Evolutionary conservation across 2,888 invertebrate species (phyloP).

Genomic region (Cantharis flavilabris): DNA sequence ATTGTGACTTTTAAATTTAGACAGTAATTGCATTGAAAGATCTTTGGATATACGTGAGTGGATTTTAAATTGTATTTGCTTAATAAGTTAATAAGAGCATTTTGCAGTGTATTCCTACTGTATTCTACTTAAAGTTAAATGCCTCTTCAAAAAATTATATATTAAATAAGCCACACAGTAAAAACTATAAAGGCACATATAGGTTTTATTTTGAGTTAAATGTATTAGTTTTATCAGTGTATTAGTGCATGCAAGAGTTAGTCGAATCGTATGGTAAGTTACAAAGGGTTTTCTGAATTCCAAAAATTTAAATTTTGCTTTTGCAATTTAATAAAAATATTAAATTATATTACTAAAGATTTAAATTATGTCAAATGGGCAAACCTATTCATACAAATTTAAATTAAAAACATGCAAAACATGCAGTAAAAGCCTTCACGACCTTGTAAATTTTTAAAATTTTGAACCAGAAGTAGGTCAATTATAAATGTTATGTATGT

Average conservation of each 20-base stretch:
- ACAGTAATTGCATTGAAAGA: not conserved
- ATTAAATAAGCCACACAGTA: not conserved
- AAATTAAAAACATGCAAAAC: too few relatives aligned
- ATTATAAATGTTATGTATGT: too few relatives aligned
- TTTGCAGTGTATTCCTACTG: not conserved
- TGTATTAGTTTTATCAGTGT: not conserved
- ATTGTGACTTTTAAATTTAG: not conserved
- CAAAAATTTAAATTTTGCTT: too few relatives aligned
- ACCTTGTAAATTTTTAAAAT: too few relatives aligned
- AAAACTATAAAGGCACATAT: not conserved
- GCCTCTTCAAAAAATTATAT: not conserved
- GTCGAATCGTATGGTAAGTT: not conserved
- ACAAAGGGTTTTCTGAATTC: not conserved
- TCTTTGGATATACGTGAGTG: not conserved
- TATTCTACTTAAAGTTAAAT: conserved; percentile 4
- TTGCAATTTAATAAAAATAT: too few relatives aligned
- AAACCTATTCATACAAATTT: too few relatives aligned
- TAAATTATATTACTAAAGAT: too few relatives aligned
- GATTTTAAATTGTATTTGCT: not conserved
- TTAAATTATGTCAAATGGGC: too few relatives aligned
- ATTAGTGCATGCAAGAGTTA: not conserved
- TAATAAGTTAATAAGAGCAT: conserved; percentile 1
- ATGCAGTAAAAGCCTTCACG: too few relatives aligned
- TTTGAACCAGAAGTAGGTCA: too few relatives aligned
- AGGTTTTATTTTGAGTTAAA: not conserved